Percentiles rank a stretch among this genome's conserved stretches.
These are phyloP conservation scores for Octopus bimaculoides DNA, from an alignment of 1,140 invertebrate genomes.

Conservation along the genomic window DNA sequence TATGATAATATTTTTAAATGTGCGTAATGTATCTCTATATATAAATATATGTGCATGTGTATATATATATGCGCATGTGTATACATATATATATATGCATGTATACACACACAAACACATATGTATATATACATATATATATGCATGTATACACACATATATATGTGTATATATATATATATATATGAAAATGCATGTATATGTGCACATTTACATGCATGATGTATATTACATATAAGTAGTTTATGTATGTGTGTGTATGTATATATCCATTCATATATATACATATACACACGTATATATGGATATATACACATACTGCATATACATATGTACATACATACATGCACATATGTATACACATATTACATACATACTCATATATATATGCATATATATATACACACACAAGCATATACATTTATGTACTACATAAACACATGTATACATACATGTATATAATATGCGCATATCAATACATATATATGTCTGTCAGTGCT, in stretches of 20 bases:
- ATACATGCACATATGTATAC: neutral
- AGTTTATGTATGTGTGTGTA: neutral
- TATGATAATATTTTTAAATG: neutral
- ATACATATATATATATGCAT: neutral
- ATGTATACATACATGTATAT: too few species aligned
- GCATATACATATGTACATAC: neutral
- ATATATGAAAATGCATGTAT: neutral
- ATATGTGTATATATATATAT: slow-evolving; percentile 3
- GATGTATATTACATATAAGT: neutral
- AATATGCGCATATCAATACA: too few species aligned
- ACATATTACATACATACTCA: neutral
- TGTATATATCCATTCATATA: neutral
- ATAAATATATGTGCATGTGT: neutral
- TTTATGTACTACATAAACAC: too few species aligned
- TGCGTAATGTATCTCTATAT: neutral
- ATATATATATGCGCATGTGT: neutral
- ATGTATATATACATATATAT: neutral
- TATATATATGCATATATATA: neutral
- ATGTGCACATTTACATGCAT: neutral
- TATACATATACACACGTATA: neutral
- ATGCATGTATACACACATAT: neutral
- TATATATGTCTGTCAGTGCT: too few species aligned
- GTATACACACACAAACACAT: neutral
- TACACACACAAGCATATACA: neutral
- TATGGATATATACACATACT: neutral